Base-by-base conservation (phyloP, 2,888 invertebrate genomes). In the Epirrita christyi region DNA sequence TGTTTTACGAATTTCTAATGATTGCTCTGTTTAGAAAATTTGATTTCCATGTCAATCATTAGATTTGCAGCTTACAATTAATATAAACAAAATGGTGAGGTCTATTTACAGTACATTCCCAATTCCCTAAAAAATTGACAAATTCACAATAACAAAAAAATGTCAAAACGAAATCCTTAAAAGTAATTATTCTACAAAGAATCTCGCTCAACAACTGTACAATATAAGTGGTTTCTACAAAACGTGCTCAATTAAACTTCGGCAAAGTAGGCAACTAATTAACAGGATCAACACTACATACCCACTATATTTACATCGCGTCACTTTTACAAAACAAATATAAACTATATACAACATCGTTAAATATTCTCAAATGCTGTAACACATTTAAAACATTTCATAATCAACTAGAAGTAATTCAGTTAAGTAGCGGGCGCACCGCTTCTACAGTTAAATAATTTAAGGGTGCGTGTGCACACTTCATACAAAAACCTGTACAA, bases 61-160 rank as follows among this genome's bases (percentile, higher is more conserved):
- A 86, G 89, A 84, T 83, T 83, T 82, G 77, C 80, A 81, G 65
- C 88, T 90, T 89, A 91, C 63, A 67, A 71, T 83, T 86, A 86
- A 75, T 86, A 86, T 87, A 84, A 86, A 89, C 88, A 88, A 86
- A 88, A 85, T 84, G 85, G 89, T 91, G 90, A 85, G 84, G 85
- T 85, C 82, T 92, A 90, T 92, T 88, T 94, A 93, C 94, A 93
- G 93, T 93, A 94, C 93, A 87, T 93, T 93, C 93, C 94, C 94
- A 92, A 93, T 94, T 94, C 93, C 94, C 94, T 94, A 94, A 93
- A 94, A 94, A 94, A 94, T 94, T 94, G 94, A 94, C 94, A 93
- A 93, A 93, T 93, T 93, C 93, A 93, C 93, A 93, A 85, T 93
- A 94, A 93, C 91, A 94, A 94, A 92, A 32, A 85, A 82, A 80